Evolutionary conservation across 2,888 invertebrate species (phyloP), one percentile per base, ranked within the genome.

Genomic region (Diaphora mendica): DNA sequence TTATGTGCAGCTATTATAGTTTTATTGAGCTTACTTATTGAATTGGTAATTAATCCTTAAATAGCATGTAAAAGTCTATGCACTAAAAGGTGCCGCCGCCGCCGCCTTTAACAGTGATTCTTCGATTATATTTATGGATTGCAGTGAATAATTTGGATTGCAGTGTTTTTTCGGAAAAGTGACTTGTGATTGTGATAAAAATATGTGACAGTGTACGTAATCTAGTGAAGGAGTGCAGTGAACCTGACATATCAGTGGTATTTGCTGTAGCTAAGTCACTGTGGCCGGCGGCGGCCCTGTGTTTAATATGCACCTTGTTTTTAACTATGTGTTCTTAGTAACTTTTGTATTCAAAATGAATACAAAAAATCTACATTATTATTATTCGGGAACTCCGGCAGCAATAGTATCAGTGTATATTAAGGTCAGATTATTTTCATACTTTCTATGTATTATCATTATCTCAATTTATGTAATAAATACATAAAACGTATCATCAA

Each of bases 71-170:
- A 86, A 86, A 89, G 87, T 86, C 82, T 81, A 84, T 88, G 91
- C 93, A 90, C 91, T 85, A 76, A 83, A 86, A 84, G 91, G 91
- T 88, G 94, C 95, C 95, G 94, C 95, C 95, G 94, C 95, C 95
- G 93, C 94, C 93, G 91, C 91, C 91, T 85, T 86, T 81, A 83
- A 79, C 80, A 78, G 84, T 82, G 82, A 89, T 80, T 78, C 83
- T 80, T 81, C 86, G 84, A 84, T 82, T 84, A 84, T 84, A 78
- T 86, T 88, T 81, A 94, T 90, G 95, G 95, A 95, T 95, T 95
- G 95, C 95, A 95, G 95, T 95, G 95, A 89, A 89, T 89, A 81
- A 88, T 85, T 91, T 91, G 95, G 95, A 95, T 95, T 95, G 95
- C 95, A 95, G 95, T 95, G 95, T 89, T 85, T 86, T 55, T 83